Percentiles rank a stretch among this genome's conserved stretches.
These are phyloP conservation scores for Phoxinus dragarum DNA, from an alignment of 2,797 vertebrate genomes.

Conservation along the genomic window DNA sequence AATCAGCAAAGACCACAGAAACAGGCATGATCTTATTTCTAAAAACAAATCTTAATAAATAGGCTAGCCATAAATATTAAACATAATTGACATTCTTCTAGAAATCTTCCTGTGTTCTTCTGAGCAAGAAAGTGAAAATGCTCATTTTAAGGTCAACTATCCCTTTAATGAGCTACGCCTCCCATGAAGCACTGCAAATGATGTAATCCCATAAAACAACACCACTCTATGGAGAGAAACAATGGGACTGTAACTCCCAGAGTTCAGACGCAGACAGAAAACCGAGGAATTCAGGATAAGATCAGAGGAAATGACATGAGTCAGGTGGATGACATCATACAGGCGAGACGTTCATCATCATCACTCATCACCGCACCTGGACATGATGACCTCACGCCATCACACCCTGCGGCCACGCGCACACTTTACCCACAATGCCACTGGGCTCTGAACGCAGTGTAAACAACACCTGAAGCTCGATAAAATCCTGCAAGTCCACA, in stretches of 20 bases:
- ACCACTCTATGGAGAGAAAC: background rate
- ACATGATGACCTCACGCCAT: background rate
- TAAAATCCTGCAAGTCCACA: constrained; percentile 9
- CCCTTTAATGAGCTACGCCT: background rate
- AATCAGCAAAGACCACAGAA: background rate
- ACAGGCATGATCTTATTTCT: background rate
- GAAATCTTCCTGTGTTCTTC: background rate
- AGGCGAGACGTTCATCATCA: background rate
- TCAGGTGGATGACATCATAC: background rate
- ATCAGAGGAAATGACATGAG: background rate
- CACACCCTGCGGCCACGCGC: background rate
- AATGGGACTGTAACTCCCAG: background rate
- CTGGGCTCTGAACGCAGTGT: background rate
- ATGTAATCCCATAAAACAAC: background rate
- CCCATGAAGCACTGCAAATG: background rate
- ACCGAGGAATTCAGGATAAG: background rate
- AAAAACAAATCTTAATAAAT: background rate
- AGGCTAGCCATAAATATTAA: background rate
- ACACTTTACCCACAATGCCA: constrained; percentile 8
- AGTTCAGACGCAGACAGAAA: background rate
- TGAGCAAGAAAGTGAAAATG: background rate
- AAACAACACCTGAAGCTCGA: background rate
- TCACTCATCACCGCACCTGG: background rate
- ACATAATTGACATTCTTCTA: background rate
- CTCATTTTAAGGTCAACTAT: background rate